Base-by-base conservation (phyloP, 1,140 invertebrate species). In the Homalodisca vitripennis region DNA sequence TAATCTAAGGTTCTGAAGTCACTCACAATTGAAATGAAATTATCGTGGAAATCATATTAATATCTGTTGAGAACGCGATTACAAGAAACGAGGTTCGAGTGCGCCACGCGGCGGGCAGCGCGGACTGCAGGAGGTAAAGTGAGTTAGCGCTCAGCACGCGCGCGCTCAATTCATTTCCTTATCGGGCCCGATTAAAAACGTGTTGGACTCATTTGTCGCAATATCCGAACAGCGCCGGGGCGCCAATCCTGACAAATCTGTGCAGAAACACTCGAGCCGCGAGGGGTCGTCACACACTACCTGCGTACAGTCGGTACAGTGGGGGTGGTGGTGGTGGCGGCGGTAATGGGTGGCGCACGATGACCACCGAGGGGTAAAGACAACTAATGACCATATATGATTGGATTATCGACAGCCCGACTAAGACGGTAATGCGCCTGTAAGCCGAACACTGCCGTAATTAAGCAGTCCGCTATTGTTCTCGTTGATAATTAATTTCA, bases 141-240 rank as follows among this genome's bases (percentile, higher is more conserved):
- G 34, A 41, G 34, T 41, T 41, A 60, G 26, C 55, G 26, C 55
- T 30, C 26, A 60, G 14, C 55, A 13, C 26, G 55, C 17, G 48
- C 48, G 24, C 22, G 55, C 55, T 27, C 41, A 17, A 20, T 31
- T 66, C 63, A 66, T 66, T 66, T 66, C 63, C 63, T 66, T 46
- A 46, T 66, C 63, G 20, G 10, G 27, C 27, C 17, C 63, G 63
- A 66, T 66, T 66, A 66, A 66, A 66, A 66, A 66, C 63, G 63
- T 66, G 63, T 66, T 27, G 24, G 14, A 10, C 55, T 27, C 27
- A 60, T 60, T 60, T 60, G 55, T 60, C 55, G 24, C 29, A n/a
- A 60, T 60, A 60, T 60, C 55, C 55, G 55, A 14, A 51, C 48
- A 14, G 3, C 48, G 3, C 48, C 48, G n/a, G n/a, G n/a, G n/a